These are phyloP conservation scores for Mechanitis mazaeus DNA, from an alignment of 2,888 invertebrate species.

Conservation along the genomic window DNA sequence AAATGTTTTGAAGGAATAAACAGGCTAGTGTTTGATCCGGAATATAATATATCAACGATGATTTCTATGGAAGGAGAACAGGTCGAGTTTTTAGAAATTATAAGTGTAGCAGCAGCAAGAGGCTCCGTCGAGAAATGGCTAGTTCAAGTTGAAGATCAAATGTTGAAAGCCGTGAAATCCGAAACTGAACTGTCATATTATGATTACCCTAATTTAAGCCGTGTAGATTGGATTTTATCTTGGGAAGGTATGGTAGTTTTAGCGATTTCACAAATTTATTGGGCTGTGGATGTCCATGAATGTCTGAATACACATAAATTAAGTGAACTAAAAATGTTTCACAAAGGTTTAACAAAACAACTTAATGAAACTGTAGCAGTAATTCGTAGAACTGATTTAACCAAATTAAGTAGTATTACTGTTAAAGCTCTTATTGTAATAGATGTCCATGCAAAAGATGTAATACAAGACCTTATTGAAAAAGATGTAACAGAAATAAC, in stretches of 20 bases:
- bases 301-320: slow-evolving; percentile 77
- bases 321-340: slow-evolving; percentile 75
- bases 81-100: slow-evolving; percentile 77
- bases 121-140: slow-evolving; percentile 94
- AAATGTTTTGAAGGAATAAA: slow-evolving; percentile 93
- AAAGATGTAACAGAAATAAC: slow-evolving; percentile 81
- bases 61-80: slow-evolving; percentile 86
- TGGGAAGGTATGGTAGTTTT: slow-evolving; percentile 92
- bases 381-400: slow-evolving; percentile 82
- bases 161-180: slow-evolving; percentile 83
- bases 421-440: slow-evolving; percentile 89
- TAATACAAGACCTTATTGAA: slow-evolving; percentile 80
- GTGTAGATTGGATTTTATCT: slow-evolving; percentile 83
- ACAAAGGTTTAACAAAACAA: slow-evolving; percentile 76
- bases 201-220: slow-evolving; percentile 75
- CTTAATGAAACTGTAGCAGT: slow-evolving; percentile 84
- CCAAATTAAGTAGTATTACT: slow-evolving; percentile 84
- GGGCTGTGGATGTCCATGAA: slow-evolving; percentile 87
- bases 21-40: slow-evolving; percentile 82
- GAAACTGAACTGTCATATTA: slow-evolving; percentile 81
- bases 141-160: slow-evolving; percentile 87
- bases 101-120: slow-evolving; percentile 82
- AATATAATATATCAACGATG: slow-evolving; percentile 85
- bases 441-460: slow-evolving; percentile 91
- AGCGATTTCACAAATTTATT: slow-evolving; percentile 87